A percentile compares a stretch with the other conserved stretches of the same genome.
Evolutionary conservation across 2,113 vertebrate species (phyloP).

Genomic region (Toxostoma redivivum): DNA sequence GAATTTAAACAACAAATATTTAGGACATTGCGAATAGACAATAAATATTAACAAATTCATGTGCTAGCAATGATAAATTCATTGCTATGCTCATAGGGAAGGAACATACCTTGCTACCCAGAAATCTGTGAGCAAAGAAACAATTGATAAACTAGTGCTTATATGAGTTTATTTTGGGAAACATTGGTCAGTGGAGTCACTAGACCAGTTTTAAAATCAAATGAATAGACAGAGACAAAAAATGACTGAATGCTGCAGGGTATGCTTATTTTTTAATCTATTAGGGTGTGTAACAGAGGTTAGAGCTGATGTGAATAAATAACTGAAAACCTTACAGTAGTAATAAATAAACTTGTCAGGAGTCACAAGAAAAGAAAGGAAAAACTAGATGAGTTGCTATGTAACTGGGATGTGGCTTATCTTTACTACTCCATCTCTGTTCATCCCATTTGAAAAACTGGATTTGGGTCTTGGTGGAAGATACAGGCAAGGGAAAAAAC

Average conservation of each 20-base stretch:
- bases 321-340: neutral
- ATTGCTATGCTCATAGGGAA: neutral
- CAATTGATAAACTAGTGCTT: neutral
- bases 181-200: neutral
- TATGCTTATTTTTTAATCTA: neutral
- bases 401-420: neutral
- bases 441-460: neutral
- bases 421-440: neutral
- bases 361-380: neutral
- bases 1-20: neutral
- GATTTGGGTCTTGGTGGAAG: neutral
- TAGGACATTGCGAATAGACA: neutral
- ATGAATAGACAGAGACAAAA: neutral
- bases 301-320: neutral
- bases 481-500: neutral
- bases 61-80: neutral
- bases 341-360: neutral
- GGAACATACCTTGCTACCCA: neutral
- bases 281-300: neutral
- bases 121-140: neutral
- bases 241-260: neutral
- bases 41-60: neutral
- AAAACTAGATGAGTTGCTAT: neutral
- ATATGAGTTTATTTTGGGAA: neutral
- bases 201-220: neutral